Evolutionary conservation across 2,888 invertebrate species (phyloP), one percentile per base, ranked within the genome.

Genomic region (Geotrupes spiniger): DNA sequence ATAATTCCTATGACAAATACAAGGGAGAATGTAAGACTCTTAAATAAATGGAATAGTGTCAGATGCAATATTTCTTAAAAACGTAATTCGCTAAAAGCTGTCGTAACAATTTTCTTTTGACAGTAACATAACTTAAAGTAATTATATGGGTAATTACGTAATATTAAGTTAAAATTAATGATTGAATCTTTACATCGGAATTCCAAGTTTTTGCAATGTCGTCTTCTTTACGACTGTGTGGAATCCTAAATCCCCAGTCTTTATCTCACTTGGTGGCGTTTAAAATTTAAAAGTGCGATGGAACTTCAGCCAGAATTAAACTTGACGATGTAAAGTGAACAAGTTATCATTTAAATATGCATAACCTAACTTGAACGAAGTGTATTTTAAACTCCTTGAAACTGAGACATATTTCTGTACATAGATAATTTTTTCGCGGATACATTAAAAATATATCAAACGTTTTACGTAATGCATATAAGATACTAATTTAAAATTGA

Each of bases 331-430:
- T 38, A 26, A 46, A 50, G 53, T 38, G 44, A 47, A 48, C 50
- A 46, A 50, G 50, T 39, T 43, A 49, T 49, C 46, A 47, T 53
- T 53, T 53, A 52, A 52, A 52, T 52, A 51, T 53, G 53, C 50
- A 53, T 50, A 74, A 26, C 28, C 27, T 15, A 17, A 25, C 27
- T 26, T 26, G 41, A 46, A 46, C 33, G 33, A 12, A 33, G 33
- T 33, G 14, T 33, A 33, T 33, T 33, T 33, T 33, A 33, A 33
- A 21, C 21, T 21, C 33, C 14, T 8, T 33, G 33, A 33, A 33
- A 33, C 33, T 33, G 33, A 33, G 33, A 33, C 33, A 15, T 33
- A 12, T 33, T 33, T 33, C 14, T 15, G 9, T 14, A 12, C 10
- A 33, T 33, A n/a, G 8, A 33, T 33, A 33, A 8, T 12, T 33